Conservation (phyloP, 23 tunicate species). For the Phallusia fumigata region DNA sequence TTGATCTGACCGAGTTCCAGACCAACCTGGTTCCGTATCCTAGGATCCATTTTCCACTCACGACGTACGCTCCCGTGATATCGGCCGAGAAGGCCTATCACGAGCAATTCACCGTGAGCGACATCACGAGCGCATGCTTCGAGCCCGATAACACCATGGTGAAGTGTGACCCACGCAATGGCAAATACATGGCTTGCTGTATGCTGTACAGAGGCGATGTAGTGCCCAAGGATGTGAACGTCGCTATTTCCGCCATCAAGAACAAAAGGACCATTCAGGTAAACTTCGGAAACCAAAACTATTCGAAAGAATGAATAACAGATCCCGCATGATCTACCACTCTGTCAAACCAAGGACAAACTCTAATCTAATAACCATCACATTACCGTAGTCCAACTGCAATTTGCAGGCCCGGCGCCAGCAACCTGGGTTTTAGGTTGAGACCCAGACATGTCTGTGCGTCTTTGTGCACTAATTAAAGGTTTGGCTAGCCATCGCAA, state of each 20-base stretch:
- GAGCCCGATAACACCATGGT: conserved; percentile 52
- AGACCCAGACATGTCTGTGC: too few relatives aligned
- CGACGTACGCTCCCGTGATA: conserved; percentile 66
- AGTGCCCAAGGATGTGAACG: conserved; percentile 64
- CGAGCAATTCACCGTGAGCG: conserved; percentile 38
- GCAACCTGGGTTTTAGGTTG: too few relatives aligned
- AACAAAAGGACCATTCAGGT: conserved; percentile 57
- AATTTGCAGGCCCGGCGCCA: too few relatives aligned
- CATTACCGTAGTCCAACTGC: too few relatives aligned
- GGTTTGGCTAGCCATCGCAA: too few relatives aligned
- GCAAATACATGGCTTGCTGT: conserved; percentile 75
- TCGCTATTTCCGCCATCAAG: conserved; percentile 48
- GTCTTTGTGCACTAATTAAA: too few relatives aligned
- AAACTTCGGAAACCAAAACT: too few relatives aligned
- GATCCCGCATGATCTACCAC: too few relatives aligned
- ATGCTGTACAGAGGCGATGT: conserved; percentile 61
- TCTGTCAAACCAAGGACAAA: too few relatives aligned
- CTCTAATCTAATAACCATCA: background rate
- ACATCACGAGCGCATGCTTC: conserved; percentile 54
- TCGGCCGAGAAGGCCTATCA: conserved; percentile 66
- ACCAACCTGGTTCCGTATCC: conserved; percentile 76
- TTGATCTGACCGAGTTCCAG: conserved; percentile 70
- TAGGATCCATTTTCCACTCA: conserved; percentile 68
- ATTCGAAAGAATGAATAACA: too few relatives aligned
- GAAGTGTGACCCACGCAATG: conserved; percentile 51